Conservation (phyloP, 2,797 vertebrate genomes). For the Alcedo atthis region DNA sequence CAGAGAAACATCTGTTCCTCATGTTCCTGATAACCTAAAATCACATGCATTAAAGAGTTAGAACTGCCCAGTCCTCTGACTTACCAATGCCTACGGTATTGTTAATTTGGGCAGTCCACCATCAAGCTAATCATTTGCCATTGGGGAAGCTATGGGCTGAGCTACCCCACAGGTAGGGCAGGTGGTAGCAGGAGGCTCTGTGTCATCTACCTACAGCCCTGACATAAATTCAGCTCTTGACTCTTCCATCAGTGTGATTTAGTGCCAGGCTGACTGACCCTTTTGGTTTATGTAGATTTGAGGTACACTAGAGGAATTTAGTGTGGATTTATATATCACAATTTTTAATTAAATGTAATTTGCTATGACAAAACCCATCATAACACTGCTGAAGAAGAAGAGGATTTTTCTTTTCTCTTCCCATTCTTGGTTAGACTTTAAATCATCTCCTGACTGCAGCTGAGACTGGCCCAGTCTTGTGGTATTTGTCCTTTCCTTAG, state of each 20-base stretch:
- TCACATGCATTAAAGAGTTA: not conserved
- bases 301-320: not conserved
- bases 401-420: not conserved
- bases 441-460: not conserved
- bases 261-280: not conserved
- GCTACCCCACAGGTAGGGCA: not conserved
- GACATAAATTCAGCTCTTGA: not conserved
- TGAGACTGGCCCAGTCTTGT: not conserved
- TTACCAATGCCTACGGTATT: not conserved
- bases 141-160: not conserved
- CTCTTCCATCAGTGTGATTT: not conserved
- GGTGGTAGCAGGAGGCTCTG: not conserved
- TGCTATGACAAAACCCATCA: not conserved
- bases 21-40: not conserved
- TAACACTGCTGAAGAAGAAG: not conserved
- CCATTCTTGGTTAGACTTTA: not conserved
- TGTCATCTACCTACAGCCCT: not conserved
- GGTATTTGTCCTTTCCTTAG: not conserved
- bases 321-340: not conserved
- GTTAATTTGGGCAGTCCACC: not conserved
- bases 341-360: not conserved
- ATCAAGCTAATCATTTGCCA: not conserved
- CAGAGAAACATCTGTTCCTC: not conserved
- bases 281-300: not conserved
- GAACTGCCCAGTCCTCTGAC: not conserved